phyloP scores from a whole-genome alignment of 2,888 invertebrate species.

The Uropetala carovei region DNA sequence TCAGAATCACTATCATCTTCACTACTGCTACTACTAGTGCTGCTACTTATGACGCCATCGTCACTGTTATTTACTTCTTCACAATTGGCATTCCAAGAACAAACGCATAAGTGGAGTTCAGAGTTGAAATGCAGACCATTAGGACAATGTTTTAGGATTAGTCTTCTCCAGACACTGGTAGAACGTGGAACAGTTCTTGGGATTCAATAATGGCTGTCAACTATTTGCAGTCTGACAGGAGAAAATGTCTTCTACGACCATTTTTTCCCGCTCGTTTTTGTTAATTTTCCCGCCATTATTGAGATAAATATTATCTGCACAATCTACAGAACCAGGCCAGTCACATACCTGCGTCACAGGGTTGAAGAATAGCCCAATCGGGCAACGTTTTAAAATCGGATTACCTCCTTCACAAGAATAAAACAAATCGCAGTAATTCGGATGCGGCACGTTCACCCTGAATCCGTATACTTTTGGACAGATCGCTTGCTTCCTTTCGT shows the following conservation, averaged over 20 bases:
- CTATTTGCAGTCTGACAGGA: no score
- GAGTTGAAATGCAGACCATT: conserved; percentile 62
- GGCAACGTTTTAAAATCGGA: neutral
- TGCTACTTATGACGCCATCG: neutral
- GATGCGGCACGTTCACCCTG: neutral
- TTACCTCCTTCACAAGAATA: neutral
- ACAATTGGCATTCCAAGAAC: conserved; percentile 31
- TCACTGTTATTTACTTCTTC: neutral
- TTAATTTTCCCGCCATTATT: no score
- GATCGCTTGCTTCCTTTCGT: neutral
- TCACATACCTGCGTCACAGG: neutral
- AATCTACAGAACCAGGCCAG: neutral
- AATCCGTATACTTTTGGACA: conserved; percentile 1
- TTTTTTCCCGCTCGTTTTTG: no score
- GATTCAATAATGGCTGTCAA: neutral
- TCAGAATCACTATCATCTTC: neutral
- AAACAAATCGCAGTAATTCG: neutral
- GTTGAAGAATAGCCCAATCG: neutral
- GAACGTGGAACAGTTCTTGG: neutral
- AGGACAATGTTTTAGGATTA: conserved; percentile 37
- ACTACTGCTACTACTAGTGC: conserved; percentile 14
- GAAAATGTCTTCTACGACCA: no score
- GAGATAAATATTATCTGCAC: neutral
- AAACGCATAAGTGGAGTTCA: conserved; percentile 59
- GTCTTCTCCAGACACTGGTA: conserved; percentile 42